Evolutionary conservation across 2,888 invertebrate species (phyloP).

Genomic region (Rhagophthalmus giganteus): DNA sequence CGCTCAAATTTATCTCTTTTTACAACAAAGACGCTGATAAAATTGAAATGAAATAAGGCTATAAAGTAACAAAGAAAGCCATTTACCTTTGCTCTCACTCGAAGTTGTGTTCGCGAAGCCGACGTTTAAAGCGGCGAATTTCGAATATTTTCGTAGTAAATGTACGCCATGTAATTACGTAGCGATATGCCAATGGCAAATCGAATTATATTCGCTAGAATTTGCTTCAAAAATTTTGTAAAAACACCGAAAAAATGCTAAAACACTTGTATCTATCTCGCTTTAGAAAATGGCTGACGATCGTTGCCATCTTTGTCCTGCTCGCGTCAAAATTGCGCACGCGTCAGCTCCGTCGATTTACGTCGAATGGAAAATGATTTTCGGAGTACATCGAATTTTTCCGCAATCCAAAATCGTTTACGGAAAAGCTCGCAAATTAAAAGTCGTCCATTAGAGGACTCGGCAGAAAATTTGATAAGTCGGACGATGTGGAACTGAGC

Average conservation of each 20-base stretch:
- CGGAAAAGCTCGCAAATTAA: neutral
- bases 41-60: constrained; percentile 57
- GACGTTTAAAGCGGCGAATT: constrained; percentile 29
- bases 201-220: constrained; percentile 2
- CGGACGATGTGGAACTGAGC: no score
- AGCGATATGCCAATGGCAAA: constrained; percentile 1
- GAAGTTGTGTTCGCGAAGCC: constrained; percentile 43
- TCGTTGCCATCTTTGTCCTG: constrained; percentile 57
- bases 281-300: constrained; percentile 58
- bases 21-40: constrained; percentile 57
- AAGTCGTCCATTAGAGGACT: neutral
- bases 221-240: constrained; percentile 12
- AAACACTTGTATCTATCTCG: constrained; percentile 56
- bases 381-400: neutral
- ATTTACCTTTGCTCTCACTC: constrained; percentile 53
- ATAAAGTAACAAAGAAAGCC: constrained; percentile 56
- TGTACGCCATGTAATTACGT: constrained; percentile 1
- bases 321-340: constrained; percentile 35
- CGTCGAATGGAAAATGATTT: no score
- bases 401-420: neutral
- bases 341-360: constrained; percentile 11
- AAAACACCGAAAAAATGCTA: constrained; percentile 46
- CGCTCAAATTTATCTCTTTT: constrained; percentile 55
- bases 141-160: constrained; percentile 14
- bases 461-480: no score